phyloP scores from a whole-genome alignment of 2,113 vertebrate species.

The Crotophaga sulcirostris region DNA sequence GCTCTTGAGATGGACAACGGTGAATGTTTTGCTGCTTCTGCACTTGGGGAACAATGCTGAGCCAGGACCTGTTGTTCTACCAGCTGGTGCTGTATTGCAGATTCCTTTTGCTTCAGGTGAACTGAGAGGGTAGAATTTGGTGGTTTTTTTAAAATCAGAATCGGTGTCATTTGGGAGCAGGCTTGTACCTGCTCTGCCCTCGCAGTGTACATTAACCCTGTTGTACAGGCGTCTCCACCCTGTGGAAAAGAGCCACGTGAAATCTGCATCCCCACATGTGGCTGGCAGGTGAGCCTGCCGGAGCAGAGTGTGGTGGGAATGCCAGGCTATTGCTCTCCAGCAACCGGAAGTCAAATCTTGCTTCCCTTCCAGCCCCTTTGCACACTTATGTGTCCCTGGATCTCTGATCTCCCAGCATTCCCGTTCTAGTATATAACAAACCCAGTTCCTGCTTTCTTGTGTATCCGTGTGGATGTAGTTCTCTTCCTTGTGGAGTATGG shows the following conservation, averaged over 20 bases:
- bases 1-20: background rate
- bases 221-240: fast-evolving
- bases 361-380: background rate
- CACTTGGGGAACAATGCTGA: background rate
- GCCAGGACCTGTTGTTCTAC: background rate
- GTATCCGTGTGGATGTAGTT: background rate
- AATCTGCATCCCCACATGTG: background rate
- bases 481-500: background rate
- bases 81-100: background rate
- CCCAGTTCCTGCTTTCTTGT: background rate
- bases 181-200: background rate
- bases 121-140: background rate
- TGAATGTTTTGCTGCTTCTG: background rate
- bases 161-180: background rate
- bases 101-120: background rate
- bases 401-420: background rate
- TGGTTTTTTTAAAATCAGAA: background rate
- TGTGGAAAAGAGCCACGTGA: background rate
- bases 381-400: background rate
- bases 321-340: background rate
- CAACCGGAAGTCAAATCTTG: fast-evolving
- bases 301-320: background rate
- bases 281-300: background rate
- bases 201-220: background rate
- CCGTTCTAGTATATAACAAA: background rate